Percentiles rank a stretch among this genome's conserved stretches.
Evolutionary conservation across 1,140 invertebrate species (phyloP).

Genomic region (Drosophila fuyamai): DNA sequence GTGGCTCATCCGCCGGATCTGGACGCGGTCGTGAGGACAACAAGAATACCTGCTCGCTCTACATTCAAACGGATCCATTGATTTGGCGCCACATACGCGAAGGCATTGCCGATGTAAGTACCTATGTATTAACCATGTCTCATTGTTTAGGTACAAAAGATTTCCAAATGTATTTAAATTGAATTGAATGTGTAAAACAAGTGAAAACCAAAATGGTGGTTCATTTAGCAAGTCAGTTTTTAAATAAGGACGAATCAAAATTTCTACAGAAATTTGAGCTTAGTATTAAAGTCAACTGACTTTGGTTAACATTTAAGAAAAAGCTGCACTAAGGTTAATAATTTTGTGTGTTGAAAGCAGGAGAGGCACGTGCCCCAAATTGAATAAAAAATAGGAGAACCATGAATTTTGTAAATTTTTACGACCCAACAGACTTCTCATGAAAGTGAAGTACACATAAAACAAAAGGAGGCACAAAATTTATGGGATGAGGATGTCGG

Average conservation of each 20-base stretch:
- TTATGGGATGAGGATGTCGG: background rate
- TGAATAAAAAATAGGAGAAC: slow-evolving; percentile 34
- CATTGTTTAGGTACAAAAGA: no score
- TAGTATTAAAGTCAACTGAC: no score
- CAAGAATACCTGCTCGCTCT: slow-evolving; percentile 95
- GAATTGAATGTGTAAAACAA: no score
- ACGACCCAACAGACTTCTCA: slow-evolving; percentile 53
- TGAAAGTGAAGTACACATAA: slow-evolving; percentile 62
- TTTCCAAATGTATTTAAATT: no score
- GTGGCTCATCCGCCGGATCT: slow-evolving; percentile 83
- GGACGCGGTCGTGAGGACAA: slow-evolving; percentile 88
- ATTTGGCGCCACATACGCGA: slow-evolving; percentile 96
- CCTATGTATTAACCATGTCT: no score
- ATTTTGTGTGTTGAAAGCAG: background rate
- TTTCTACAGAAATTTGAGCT: no score
- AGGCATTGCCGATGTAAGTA: slow-evolving; percentile 88
- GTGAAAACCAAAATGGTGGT: no score
- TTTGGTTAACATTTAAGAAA: background rate
- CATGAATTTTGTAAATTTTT: slow-evolving; percentile 77
- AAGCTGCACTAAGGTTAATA: background rate
- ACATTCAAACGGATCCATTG: slow-evolving; percentile 98
- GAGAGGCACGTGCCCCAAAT: slow-evolving; percentile 46
- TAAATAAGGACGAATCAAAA: no score
- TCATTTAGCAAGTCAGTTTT: no score
- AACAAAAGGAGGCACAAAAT: slow-evolving; percentile 56